Conservation (phyloP, 1,140 invertebrate species). For the Drosophila novamexicana region DNA sequence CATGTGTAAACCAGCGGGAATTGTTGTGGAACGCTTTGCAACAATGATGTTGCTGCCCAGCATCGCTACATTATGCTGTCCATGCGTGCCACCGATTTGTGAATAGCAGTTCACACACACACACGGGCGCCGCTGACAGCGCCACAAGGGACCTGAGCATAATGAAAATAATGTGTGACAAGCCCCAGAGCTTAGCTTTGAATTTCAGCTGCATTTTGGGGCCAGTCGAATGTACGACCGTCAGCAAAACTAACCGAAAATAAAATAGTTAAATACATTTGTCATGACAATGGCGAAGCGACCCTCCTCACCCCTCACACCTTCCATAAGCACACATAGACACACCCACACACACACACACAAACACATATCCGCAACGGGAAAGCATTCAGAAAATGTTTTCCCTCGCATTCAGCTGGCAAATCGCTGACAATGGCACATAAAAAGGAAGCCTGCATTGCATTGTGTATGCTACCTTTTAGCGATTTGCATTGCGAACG, state of each 20-base stretch:
- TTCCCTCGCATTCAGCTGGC: constrained; percentile 72
- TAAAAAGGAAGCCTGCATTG: constrained; percentile 38
- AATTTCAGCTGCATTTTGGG: constrained; percentile 53
- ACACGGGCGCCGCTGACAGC: constrained; percentile 12
- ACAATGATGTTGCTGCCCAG: constrained; percentile 44
- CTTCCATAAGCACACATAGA: not conserved
- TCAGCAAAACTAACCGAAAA: constrained; percentile 65
- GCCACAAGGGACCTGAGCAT: constrained; percentile 53
- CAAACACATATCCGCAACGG: not conserved
- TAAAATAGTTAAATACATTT: constrained; percentile 82
- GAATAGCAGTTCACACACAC: constrained; percentile 47
- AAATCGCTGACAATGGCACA: constrained; percentile 78
- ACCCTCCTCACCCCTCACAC: not conserved
- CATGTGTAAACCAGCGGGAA: constrained; percentile 38
- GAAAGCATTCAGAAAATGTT: constrained; percentile 74
- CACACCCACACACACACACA: not conserved
- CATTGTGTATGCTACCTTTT: constrained; percentile 68
- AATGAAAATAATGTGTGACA: constrained; percentile 82
- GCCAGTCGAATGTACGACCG: constrained; percentile 47
- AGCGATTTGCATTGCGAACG: constrained; percentile 72
- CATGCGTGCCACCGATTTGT: constrained; percentile 72
- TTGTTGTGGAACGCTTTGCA: constrained; percentile 13
- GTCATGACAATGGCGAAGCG: constrained; percentile 69
- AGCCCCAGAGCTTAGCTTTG: constrained; percentile 61
- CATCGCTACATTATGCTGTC: constrained; percentile 62